Conservation (phyloP, 2,888 invertebrate species). For the Amitus sp. region DNA sequence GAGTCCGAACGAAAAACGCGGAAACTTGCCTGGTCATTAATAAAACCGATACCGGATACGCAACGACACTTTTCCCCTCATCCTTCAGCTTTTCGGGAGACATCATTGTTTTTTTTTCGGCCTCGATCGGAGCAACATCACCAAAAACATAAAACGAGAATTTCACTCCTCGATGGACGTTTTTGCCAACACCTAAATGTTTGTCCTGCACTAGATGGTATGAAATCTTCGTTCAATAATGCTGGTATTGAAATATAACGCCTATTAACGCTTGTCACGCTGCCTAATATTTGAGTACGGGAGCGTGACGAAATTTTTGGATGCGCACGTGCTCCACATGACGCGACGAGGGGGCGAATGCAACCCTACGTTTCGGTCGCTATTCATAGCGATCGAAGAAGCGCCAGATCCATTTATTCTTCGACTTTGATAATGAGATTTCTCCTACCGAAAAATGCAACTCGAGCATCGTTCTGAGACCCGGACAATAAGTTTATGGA, state of each 20-base stretch:
- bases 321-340: constrained; percentile 42
- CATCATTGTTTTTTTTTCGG: too few species aligned
- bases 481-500: too few species aligned
- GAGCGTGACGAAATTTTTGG: constrained; percentile 52
- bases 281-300: constrained; percentile 48
- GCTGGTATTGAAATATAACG: constrained; percentile 51
- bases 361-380: constrained; percentile 17
- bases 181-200: too few species aligned
- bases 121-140: too few species aligned
- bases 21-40: constrained; percentile 58
- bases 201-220: too few species aligned
- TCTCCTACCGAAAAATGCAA: constrained; percentile 26
- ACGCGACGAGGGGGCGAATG: constrained; percentile 21
- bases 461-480: constrained; percentile 34
- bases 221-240: constrained; percentile 45
- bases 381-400: constrained; percentile 20
- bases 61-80: constrained; percentile 18
- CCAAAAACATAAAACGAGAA: too few species aligned
- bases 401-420: constrained; percentile 30
- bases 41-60: constrained; percentile 42
- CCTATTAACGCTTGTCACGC: constrained; percentile 54
- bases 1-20: constrained; percentile 37
- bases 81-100: background rate
- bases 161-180: too few species aligned
- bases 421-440: constrained; percentile 32